phyloP scores from a whole-genome alignment of 2,888 invertebrate genomes.

The Esperia sulphurella region DNA sequence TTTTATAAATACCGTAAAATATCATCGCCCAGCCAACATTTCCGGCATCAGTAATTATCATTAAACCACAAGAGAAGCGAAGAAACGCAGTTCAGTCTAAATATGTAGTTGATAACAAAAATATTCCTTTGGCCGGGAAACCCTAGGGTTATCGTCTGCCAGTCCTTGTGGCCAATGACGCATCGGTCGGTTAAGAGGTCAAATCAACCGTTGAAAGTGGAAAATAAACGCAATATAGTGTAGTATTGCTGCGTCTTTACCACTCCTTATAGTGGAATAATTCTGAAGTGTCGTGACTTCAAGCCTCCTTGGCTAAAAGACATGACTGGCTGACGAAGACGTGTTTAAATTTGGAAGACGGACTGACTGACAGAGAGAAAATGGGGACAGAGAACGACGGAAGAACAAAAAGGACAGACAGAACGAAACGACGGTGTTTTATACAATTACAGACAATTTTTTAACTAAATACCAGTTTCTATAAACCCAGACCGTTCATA shows the following conservation, averaged over 20 bases:
- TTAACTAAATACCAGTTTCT: no score
- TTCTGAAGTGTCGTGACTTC: not conserved
- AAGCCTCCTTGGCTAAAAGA: no score
- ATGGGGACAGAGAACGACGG: no score
- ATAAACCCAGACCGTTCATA: no score
- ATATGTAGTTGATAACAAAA: constrained; percentile 24
- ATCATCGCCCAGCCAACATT: not conserved
- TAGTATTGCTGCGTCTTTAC: not conserved
- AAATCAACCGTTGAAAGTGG: not conserved
- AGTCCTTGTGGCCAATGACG: constrained; percentile 28
- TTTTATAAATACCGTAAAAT: no score
- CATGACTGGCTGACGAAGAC: no score
- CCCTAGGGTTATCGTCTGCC: constrained; percentile 38
- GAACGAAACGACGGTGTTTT: no score
- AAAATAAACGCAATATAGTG: not conserved
- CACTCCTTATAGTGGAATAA: not conserved
- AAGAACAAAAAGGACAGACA: no score
- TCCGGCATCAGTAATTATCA: not conserved
- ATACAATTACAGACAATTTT: no score
- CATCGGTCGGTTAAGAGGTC: constrained; percentile 7
- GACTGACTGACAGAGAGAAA: no score
- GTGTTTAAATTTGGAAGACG: no score
- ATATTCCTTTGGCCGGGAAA: constrained; percentile 51
- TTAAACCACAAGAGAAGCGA: not conserved
- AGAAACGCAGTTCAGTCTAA: not conserved